A percentile compares a stretch with the other conserved stretches of the same genome.
phyloP scores from a whole-genome alignment of 2,888 invertebrate genomes.

The Physocephala rufipes region DNA sequence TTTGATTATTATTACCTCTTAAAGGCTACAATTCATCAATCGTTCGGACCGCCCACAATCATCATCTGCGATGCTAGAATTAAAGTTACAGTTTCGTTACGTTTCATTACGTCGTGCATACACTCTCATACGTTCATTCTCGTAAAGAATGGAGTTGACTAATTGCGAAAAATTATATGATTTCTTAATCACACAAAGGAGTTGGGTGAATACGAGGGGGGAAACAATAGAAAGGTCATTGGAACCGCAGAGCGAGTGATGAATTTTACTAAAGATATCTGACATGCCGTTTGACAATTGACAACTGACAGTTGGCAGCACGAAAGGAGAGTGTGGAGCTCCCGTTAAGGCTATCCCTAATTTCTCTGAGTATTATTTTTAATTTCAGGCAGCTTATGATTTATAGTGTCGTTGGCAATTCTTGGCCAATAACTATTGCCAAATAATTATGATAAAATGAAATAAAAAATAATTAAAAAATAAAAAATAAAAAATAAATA shows the following conservation, averaged over 20 bases:
- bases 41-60: too few species aligned
- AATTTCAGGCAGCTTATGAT: too few species aligned
- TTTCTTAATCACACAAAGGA: conserved; percentile 16
- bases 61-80: too few species aligned
- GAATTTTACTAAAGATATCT: conserved; percentile 65
- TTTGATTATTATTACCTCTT: conserved; percentile 34
- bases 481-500: too few species aligned
- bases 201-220: background rate
- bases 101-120: conserved; percentile 8
- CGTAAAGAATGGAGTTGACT: conserved; percentile 41
- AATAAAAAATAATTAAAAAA: too few species aligned
- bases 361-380: too few species aligned
- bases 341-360: too few species aligned
- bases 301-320: conserved; percentile 44
- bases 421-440: too few species aligned
- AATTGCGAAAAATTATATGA: too few species aligned
- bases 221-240: background rate
- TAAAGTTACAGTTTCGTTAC: background rate
- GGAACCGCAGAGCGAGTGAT: conserved; percentile 49
- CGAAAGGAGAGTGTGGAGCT: conserved; percentile 46
- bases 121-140: conserved; percentile 8
- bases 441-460: too few species aligned
- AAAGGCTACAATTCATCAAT: conserved; percentile 8
- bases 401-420: too few species aligned
- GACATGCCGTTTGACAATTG: conserved; percentile 63